Conservation (phyloP, 2,888 invertebrate genomes). For the Liopterus haemorrhoidalis region DNA sequence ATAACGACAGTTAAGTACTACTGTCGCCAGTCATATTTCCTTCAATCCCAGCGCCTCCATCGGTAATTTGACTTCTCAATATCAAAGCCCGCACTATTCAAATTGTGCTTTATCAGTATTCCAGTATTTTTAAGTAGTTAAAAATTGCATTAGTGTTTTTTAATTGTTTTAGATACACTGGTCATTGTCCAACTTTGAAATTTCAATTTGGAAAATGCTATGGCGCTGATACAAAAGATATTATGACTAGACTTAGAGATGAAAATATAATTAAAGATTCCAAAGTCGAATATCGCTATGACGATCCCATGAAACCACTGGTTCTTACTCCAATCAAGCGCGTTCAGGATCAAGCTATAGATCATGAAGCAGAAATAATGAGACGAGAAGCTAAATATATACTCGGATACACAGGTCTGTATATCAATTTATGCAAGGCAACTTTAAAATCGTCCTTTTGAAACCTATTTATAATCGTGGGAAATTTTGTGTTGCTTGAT, state of each 20-base stretch:
- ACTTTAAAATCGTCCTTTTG: neutral
- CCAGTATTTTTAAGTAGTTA: conserved; percentile 2
- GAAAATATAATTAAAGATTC: conserved; percentile 46
- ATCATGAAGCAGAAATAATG: conserved; percentile 47
- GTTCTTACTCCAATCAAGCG: conserved; percentile 37
- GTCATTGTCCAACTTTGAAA: conserved; percentile 65
- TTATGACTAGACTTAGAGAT: conserved; percentile 50
- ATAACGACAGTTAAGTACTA: no score
- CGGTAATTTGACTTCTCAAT: no score
- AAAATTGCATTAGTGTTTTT: neutral
- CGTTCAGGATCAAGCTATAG: conserved; percentile 41
- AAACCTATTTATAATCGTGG: no score
- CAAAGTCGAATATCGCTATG: conserved; percentile 53
- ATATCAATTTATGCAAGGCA: conserved; percentile 3
- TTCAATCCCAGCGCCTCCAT: no score
- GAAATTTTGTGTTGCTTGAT: no score
- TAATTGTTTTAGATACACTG: conserved; percentile 57
- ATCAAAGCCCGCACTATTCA: no score
- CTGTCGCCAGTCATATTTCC: no score
- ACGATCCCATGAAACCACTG: conserved; percentile 46
- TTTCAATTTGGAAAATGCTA: conserved; percentile 66
- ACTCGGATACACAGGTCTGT: conserved; percentile 61
- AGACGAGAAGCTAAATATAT: conserved; percentile 52
- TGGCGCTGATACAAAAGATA: conserved; percentile 64
- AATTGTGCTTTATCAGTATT: neutral